Evolutionary conservation across 2,113 vertebrate species (phyloP), one percentile per base, ranked within the genome.

Genomic region (Notiomystis cincta): DNA sequence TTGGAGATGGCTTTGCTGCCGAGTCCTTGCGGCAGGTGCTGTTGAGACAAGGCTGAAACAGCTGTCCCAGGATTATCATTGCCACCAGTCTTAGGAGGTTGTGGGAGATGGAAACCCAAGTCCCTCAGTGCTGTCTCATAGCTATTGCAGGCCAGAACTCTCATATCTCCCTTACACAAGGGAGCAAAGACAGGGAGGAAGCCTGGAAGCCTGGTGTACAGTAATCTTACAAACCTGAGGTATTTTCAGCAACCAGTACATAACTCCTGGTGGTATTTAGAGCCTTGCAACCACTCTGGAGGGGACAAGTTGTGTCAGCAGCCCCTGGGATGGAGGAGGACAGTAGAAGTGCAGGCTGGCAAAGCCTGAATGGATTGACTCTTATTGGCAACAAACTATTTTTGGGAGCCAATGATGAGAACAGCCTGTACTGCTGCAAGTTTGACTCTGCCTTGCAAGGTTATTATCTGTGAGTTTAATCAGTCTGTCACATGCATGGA

Each of bases 391-490:
- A 93, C 2, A 2, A 91, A 81, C 58, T 57, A 87, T 97, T 96
- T 72, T 86, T 83, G 83, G 81, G 88, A 96, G 73, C 89, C 81
- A 83, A 45, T 62, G 77, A 82, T 86, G 66, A 94, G 95, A 94
- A 96, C 69, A 48, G 66, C 48, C 67, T 77, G 79, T 93, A 44
- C 95, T 83, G 67, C 80, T 72, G 42, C 31, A 95, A 22, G 65
- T 69, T 93, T 95, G 90, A 86, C 70, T 72, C 65, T 87, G 64
- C 60, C 40, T 89, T 92, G 62, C 93, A 94, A 96, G 96, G 82
- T 94, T 97, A 54, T 92, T 96, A 89, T 95, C 89, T 71, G 56
- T 50, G 82, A 87, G 71, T 87, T 96, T 88, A 90, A 94, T 97
- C 93, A 93, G 77, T 71, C 82, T 75, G 47, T 71, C 86, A 90